Evolutionary conservation across 2,113 vertebrate species (phyloP).

Genomic region (Coracopsis vasa): DNA sequence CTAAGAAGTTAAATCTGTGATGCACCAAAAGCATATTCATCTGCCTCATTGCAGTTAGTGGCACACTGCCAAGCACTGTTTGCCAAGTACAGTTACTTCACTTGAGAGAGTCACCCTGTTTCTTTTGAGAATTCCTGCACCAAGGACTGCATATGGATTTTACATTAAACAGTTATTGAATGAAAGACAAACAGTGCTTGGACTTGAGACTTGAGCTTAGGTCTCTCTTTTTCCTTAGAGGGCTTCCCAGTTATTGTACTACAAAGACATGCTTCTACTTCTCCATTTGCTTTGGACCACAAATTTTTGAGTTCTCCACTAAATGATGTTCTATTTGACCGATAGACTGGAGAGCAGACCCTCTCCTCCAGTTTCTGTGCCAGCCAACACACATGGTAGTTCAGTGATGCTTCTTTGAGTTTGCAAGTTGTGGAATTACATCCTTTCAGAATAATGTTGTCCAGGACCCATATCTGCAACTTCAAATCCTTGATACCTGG

Average conservation of each 20-base stretch:
- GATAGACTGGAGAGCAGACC: neutral
- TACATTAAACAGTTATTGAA: constrained; percentile 50
- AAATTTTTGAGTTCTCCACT: neutral
- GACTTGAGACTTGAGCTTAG: neutral
- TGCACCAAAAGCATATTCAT: constrained; percentile 43
- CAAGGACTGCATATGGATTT: constrained; percentile 62
- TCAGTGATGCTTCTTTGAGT: neutral
- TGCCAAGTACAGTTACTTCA: constrained; percentile 65
- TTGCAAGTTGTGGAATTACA: neutral
- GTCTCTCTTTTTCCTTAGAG: neutral
- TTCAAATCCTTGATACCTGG: neutral
- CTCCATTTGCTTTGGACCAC: neutral
- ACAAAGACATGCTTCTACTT: neutral
- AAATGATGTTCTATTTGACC: neutral
- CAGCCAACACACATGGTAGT: neutral
- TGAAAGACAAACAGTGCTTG: constrained; percentile 42
- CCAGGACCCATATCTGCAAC: neutral
- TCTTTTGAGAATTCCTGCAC: constrained; percentile 55
- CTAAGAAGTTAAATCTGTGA: constrained; percentile 40
- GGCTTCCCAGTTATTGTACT: neutral
- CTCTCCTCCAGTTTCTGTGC: neutral
- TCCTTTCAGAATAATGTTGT: neutral
- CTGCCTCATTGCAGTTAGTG: constrained; percentile 48
- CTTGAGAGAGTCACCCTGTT: constrained; percentile 61
- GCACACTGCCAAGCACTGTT: constrained; percentile 49